phyloP scores from a whole-genome alignment of 2,888 invertebrate species.

The Cephonodes hylas region DNA sequence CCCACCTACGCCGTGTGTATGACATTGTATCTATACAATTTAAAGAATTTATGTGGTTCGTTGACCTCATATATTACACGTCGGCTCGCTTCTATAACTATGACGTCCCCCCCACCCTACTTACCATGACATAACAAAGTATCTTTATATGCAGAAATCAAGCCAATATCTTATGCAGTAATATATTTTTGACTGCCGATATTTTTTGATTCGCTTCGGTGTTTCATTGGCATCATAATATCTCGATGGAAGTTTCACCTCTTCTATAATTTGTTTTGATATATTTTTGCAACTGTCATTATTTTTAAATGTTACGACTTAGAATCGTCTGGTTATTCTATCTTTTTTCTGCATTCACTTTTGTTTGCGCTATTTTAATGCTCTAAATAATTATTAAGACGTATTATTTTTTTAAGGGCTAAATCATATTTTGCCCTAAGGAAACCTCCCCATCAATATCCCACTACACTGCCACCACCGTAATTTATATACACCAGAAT shows the following conservation, averaged over 20 bases:
- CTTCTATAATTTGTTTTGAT: neutral
- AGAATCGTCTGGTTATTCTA: neutral
- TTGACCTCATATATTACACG: neutral
- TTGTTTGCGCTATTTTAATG: no score
- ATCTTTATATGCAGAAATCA: conserved; percentile 20
- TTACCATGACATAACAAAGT: conserved; percentile 18
- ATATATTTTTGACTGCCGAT: neutral
- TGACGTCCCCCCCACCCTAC: neutral
- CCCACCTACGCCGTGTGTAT: neutral
- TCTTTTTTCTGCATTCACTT: no score
- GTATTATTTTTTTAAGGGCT: no score
- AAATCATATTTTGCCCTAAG: no score
- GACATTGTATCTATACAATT: conserved; percentile 3
- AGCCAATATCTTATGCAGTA: conserved; percentile 18
- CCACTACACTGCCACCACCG: no score
- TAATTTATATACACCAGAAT: no score
- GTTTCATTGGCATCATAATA: neutral
- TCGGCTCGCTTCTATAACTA: neutral
- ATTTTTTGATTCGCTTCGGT: conserved; percentile 16
- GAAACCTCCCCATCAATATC: no score
- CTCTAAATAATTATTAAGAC: no score
- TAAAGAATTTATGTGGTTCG: conserved; percentile 3
- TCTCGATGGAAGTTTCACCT: neutral
- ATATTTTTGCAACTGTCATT: neutral
- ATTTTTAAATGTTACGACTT: neutral